phyloP scores from a whole-genome alignment of 2,113 vertebrate species.

The Pantherophis guttatus region DNA sequence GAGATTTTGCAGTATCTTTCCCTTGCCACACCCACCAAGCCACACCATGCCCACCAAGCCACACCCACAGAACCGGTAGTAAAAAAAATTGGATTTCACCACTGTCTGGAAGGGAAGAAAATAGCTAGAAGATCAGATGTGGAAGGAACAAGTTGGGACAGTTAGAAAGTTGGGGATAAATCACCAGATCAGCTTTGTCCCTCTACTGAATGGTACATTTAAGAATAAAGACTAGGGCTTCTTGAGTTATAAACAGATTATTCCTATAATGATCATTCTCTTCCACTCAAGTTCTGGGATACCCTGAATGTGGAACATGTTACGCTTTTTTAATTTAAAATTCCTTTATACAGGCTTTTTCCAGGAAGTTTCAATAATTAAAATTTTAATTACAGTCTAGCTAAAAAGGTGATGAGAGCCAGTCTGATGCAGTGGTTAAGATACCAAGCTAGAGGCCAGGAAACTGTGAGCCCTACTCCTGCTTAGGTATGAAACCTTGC shows the following conservation, averaged over 20 bases:
- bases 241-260: background rate
- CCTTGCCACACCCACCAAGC: too few relatives aligned
- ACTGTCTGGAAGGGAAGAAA: background rate
- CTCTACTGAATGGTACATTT: too few relatives aligned
- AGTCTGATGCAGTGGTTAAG: background rate
- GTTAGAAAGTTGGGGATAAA: background rate
- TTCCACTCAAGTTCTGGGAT: background rate
- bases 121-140: background rate
- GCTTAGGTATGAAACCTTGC: background rate
- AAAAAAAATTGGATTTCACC: too few relatives aligned
- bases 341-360: background rate
- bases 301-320: background rate
- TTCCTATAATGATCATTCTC: background rate
- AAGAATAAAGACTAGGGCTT: background rate
- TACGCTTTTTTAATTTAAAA: background rate
- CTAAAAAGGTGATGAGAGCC: background rate
- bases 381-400: background rate
- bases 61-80: too few relatives aligned
- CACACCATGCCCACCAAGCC: too few relatives aligned
- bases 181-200: background rate
- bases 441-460: too few relatives aligned
- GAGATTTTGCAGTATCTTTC: too few relatives aligned
- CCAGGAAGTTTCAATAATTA: background rate
- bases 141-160: background rate
- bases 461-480: background rate